phyloP scores from a whole-genome alignment of 2,113 vertebrate genomes.

The Ptilorrhoa leucosticta region DNA sequence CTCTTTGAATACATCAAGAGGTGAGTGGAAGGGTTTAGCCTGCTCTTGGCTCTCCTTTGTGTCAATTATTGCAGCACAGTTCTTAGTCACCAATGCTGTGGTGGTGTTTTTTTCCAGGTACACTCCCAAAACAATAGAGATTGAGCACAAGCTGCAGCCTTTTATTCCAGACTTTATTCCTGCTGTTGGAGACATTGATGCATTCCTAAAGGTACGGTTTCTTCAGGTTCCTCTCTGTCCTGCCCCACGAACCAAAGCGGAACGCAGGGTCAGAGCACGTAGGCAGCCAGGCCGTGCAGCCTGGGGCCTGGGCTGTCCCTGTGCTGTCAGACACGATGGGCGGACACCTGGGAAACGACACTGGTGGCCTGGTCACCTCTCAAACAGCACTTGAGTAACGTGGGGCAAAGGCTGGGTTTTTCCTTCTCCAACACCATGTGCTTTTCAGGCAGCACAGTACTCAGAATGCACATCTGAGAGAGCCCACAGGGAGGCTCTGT shows the following conservation, averaged over 20 bases:
- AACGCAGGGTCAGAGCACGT: rapidly evolving
- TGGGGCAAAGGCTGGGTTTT: neutral
- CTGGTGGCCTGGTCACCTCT: neutral
- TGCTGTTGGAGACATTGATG: constrained; percentile 95
- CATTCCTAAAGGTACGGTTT: constrained; percentile 87
- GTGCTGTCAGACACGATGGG: rapidly evolving
- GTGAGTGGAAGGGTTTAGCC: constrained; percentile 56
- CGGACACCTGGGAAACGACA: neutral
- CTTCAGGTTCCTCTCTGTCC: neutral
- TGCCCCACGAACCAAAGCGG: rapidly evolving
- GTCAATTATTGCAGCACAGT: neutral
- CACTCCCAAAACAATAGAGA: constrained; percentile 81
- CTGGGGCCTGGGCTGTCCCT: neutral
- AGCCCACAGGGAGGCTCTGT: neutral
- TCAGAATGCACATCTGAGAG: rapidly evolving
- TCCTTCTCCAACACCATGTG: neutral
- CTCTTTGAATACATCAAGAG: constrained; percentile 93
- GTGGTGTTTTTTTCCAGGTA: constrained; percentile 70
- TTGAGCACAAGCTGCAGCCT: constrained; percentile 91
- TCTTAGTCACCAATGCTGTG: rapidly evolving
- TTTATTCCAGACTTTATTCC: constrained; percentile 98
- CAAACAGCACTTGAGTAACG: rapidly evolving
- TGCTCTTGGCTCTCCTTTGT: neutral
- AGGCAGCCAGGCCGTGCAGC: neutral
- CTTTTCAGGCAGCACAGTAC: neutral